A percentile compares a stretch with the other conserved stretches of the same genome.
Evolutionary conservation across 2,888 invertebrate species (phyloP).

Genomic region (Augiades crinisus): DNA sequence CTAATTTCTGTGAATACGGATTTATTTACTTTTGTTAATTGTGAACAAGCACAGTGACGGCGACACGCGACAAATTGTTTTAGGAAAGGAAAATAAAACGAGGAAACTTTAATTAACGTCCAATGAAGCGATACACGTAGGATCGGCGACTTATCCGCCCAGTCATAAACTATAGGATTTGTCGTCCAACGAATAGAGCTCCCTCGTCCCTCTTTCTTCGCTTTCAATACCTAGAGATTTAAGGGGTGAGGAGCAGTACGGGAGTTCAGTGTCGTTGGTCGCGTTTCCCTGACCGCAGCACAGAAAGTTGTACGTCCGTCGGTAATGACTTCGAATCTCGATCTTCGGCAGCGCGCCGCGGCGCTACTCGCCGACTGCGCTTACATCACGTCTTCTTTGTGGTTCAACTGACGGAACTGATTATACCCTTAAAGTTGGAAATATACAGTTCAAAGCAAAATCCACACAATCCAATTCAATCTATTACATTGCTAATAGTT

Average conservation of each 20-base stretch:
- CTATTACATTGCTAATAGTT: too few species aligned
- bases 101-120: slow-evolving; percentile 26
- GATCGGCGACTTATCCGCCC: slow-evolving; percentile 22
- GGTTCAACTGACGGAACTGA: neutral
- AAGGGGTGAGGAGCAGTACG: neutral
- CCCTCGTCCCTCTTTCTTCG: neutral
- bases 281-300: slow-evolving; percentile 21
- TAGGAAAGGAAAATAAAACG: too few species aligned
- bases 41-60: too few species aligned
- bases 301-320: neutral
- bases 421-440: neutral
- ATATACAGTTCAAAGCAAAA: too few species aligned
- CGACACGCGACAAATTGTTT: too few species aligned
- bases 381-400: neutral
- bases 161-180: slow-evolving; percentile 21
- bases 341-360: slow-evolving; percentile 9
- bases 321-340: slow-evolving; percentile 24
- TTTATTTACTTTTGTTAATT: too few species aligned
- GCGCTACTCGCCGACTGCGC: neutral
- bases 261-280: neutral
- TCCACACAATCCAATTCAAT: too few species aligned
- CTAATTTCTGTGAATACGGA: too few species aligned
- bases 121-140: slow-evolving; percentile 24
- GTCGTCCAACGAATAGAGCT: slow-evolving; percentile 9
- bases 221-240: neutral